Evolutionary conservation across 2,797 vertebrate species (phyloP).

Genomic region (Lateolabrax maculatus): DNA sequence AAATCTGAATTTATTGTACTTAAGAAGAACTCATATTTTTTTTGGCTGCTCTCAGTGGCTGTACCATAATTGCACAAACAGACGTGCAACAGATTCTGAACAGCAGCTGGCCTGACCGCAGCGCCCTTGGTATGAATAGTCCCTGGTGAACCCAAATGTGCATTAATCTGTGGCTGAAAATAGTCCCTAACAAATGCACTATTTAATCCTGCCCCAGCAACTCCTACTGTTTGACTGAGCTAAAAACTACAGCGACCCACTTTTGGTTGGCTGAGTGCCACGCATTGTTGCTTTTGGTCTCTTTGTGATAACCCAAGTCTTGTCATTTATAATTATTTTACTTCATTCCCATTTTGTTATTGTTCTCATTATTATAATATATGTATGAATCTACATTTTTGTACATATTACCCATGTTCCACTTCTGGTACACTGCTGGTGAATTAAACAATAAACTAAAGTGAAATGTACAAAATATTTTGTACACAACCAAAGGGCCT

Average conservation of each 20-base stretch:
- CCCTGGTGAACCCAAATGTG: background rate
- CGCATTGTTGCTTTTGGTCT: background rate
- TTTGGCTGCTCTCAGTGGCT: background rate
- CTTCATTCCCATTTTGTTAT: background rate
- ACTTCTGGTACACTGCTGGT: background rate
- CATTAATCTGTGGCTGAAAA: background rate
- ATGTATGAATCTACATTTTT: too few relatives aligned
- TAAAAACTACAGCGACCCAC: background rate
- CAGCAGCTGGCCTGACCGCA: background rate
- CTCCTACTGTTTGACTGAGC: background rate
- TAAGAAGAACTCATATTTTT: background rate
- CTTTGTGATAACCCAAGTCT: background rate
- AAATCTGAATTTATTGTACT: too few relatives aligned
- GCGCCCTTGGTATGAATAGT: background rate
- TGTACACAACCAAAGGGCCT: too few relatives aligned
- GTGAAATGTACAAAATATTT: too few relatives aligned
- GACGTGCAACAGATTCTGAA: background rate
- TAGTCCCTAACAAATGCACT: background rate
- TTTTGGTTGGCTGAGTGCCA: background rate
- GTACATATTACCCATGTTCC: background rate
- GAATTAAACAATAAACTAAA: background rate
- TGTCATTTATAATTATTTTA: background rate
- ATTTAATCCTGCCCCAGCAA: background rate
- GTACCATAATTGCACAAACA: background rate
- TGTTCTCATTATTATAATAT: background rate